These are phyloP conservation scores for Apostichopus parvimensis DNA, from an alignment of 35 echinoderm and acorn worm species.

Conservation along the genomic window DNA sequence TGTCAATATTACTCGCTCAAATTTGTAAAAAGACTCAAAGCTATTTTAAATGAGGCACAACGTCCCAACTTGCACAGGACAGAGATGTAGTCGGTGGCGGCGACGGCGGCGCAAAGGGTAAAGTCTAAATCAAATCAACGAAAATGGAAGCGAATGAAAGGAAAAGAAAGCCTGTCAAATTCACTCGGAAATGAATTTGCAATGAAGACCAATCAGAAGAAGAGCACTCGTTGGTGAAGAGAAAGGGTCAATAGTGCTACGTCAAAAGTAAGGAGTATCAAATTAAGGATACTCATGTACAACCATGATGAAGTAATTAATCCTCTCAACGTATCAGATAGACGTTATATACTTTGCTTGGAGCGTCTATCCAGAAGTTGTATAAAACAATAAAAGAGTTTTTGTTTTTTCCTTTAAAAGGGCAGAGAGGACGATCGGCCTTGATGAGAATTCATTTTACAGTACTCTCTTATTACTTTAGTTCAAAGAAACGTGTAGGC, in stretches of 20 bases:
- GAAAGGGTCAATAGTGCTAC: slow-evolving; percentile 8
- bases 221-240: background rate
- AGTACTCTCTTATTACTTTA: too few species aligned
- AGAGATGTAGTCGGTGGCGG: background rate
- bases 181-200: slow-evolving; percentile 1
- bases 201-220: slow-evolving; percentile 4
- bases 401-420: background rate
- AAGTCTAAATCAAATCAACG: slow-evolving; percentile 16
- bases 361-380: background rate
- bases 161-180: background rate
- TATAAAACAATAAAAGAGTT: background rate
- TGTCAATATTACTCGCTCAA: slow-evolving; percentile 28
- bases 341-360: background rate
- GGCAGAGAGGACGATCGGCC: background rate
- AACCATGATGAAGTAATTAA: background rate
- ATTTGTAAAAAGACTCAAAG: slow-evolving; percentile 3
- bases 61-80: background rate
- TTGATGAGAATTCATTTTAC: too few species aligned
- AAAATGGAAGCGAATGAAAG: background rate
- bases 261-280: background rate
- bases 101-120: background rate
- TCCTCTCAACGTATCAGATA: background rate
- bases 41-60: slow-evolving; percentile 23
- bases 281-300: background rate
- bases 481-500: too few species aligned